These are phyloP conservation scores for Lathronympha strigana DNA, from an alignment of 2,888 invertebrate genomes.

Conservation along the genomic window DNA sequence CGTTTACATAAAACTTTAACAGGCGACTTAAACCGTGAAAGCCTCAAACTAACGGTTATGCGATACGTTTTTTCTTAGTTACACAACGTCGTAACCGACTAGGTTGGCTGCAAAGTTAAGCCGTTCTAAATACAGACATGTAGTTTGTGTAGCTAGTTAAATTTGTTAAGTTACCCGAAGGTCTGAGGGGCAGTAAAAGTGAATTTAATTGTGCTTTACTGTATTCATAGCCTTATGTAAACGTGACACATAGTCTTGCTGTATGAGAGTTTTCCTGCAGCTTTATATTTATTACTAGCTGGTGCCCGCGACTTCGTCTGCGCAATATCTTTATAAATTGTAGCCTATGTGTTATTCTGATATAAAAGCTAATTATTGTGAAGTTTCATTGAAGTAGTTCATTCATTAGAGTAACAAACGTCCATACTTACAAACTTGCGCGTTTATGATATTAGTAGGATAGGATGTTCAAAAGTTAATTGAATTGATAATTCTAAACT, in stretches of 20 bases:
- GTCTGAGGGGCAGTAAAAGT: constrained; percentile 21
- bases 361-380: no score
- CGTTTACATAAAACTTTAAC: constrained; percentile 42
- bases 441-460: no score
- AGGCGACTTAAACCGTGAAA: constrained; percentile 39
- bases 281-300: no score
- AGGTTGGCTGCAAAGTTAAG: not conserved
- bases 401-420: no score
- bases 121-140: not conserved
- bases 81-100: constrained; percentile 3
- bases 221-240: constrained; percentile 16
- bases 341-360: no score
- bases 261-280: not conserved
- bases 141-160: constrained; percentile 9
- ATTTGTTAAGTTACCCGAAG: constrained; percentile 25
- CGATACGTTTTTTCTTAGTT: constrained; percentile 11
- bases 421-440: no score
- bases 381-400: no score
- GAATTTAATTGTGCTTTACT: constrained; percentile 30
- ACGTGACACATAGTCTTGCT: not conserved
- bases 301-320: no score
- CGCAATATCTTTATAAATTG: no score
- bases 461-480: no score
- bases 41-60: constrained; percentile 40
- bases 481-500: no score